Evolutionary conservation across 2,888 invertebrate genomes (phyloP).

Genomic region (Apodemia duryi): DNA sequence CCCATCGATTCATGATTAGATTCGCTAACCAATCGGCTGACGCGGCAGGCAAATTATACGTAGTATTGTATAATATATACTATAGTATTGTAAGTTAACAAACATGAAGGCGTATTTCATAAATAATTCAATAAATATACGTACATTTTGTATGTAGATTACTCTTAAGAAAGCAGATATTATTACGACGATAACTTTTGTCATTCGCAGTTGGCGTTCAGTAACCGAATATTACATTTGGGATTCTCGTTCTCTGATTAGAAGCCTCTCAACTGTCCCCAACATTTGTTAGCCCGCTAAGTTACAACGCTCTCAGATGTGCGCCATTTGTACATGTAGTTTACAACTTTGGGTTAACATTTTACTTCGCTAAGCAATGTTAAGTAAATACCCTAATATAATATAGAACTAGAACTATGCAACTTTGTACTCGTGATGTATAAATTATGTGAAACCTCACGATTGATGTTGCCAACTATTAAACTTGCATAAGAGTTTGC

Average conservation of each 20-base stretch:
- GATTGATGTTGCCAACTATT: neutral
- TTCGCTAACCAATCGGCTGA: too few species aligned
- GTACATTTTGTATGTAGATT: neutral
- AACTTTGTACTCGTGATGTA: neutral
- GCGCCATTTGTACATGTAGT: slow-evolving; percentile 26
- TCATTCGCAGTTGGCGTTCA: slow-evolving; percentile 12
- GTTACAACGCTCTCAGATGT: slow-evolving; percentile 24
- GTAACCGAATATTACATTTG: slow-evolving; percentile 12
- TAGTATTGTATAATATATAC: too few species aligned
- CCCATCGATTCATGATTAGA: too few species aligned
- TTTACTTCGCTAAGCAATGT: slow-evolving; percentile 7
- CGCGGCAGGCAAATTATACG: too few species aligned
- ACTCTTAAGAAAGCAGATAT: slow-evolving; percentile 1
- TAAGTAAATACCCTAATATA: neutral
- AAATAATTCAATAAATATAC: neutral
- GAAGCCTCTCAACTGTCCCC: slow-evolving; percentile 40
- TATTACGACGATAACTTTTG: neutral
- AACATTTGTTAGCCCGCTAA: slow-evolving; percentile 35
- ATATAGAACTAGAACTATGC: neutral
- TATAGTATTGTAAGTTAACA: too few species aligned
- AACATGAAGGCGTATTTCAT: too few species aligned
- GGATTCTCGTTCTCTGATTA: slow-evolving; percentile 40
- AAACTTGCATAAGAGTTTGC: neutral
- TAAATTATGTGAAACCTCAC: neutral
- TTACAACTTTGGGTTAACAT: slow-evolving; percentile 21